Evolutionary conservation across 2,113 vertebrate genomes (phyloP).

Genomic region (Ceyx melanurus): DNA sequence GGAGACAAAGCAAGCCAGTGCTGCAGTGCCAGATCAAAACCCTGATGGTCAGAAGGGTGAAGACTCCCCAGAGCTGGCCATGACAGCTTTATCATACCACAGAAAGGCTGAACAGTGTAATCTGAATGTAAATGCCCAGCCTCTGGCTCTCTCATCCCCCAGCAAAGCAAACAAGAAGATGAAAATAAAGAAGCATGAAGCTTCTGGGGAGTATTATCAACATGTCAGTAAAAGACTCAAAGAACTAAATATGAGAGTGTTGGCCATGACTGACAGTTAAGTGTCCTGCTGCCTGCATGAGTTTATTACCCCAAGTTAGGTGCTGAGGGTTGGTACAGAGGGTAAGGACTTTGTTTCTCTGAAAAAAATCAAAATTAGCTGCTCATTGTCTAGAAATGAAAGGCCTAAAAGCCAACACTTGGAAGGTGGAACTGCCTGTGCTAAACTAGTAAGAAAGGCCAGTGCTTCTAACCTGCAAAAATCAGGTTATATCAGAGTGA

Average conservation of each 20-base stretch:
- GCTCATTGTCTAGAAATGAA: background rate
- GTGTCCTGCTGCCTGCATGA: background rate
- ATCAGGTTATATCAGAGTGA: background rate
- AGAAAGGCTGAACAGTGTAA: background rate
- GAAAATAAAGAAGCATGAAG: background rate
- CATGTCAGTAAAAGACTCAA: background rate
- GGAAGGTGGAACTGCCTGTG: background rate
- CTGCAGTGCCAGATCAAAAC: background rate
- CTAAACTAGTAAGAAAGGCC: background rate
- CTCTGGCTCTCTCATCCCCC: background rate
- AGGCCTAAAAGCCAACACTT: background rate
- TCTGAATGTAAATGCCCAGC: background rate
- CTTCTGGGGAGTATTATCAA: background rate
- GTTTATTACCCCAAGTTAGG: background rate
- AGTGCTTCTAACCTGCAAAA: background rate
- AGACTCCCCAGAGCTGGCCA: background rate
- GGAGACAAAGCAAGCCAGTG: background rate
- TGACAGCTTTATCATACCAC: background rate
- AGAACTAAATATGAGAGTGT: background rate
- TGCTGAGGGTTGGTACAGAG: background rate
- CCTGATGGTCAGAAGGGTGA: background rate
- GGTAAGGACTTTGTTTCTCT: background rate
- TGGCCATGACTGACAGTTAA: background rate
- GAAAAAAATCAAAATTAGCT: conserved; percentile 18
- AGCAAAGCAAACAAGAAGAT: background rate